Conservation (phyloP, 1,140 invertebrate species). For the Lithobius niger region DNA sequence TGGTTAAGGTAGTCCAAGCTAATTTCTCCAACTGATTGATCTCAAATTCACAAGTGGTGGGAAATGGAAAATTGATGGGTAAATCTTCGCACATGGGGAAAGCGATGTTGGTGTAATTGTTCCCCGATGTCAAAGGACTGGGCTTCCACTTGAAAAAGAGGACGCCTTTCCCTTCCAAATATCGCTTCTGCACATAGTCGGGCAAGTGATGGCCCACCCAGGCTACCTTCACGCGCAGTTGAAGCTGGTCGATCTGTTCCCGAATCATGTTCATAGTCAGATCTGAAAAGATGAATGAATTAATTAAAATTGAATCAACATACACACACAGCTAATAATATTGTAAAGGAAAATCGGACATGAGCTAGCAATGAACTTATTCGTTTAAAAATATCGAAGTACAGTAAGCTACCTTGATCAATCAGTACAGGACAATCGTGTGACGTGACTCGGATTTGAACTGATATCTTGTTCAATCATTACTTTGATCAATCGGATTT, state of each 20-base stretch:
- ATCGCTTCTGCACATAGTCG: slow-evolving; percentile 15
- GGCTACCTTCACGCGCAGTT: slow-evolving; percentile 29
- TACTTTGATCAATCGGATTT: too few relatives aligned
- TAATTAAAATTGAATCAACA: too few relatives aligned
- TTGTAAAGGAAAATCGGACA: too few relatives aligned
- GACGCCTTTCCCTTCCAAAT: slow-evolving; percentile 31
- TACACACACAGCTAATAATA: background rate
- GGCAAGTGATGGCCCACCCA: slow-evolving; percentile 20
- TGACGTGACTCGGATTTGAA: too few relatives aligned
- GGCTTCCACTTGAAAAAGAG: slow-evolving; percentile 54
- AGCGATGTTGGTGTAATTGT: slow-evolving; percentile 33
- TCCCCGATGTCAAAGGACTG: slow-evolving; percentile 36
- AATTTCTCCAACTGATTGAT: slow-evolving; percentile 50
- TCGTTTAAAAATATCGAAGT: too few relatives aligned
- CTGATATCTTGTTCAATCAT: too few relatives aligned
- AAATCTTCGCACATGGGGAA: slow-evolving; percentile 29
- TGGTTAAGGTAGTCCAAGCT: slow-evolving; percentile 42
- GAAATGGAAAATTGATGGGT: slow-evolving; percentile 15
- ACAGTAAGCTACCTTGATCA: too few relatives aligned
- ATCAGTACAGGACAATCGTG: too few relatives aligned
- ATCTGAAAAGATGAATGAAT: slow-evolving; percentile 23
- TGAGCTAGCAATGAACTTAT: too few relatives aligned
- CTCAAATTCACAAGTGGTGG: slow-evolving; percentile 43
- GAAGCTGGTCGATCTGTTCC: slow-evolving; percentile 23
- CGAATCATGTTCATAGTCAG: slow-evolving; percentile 20